Conservation (phyloP, 2,797 vertebrate genomes). For the Anas georgica region DNA sequence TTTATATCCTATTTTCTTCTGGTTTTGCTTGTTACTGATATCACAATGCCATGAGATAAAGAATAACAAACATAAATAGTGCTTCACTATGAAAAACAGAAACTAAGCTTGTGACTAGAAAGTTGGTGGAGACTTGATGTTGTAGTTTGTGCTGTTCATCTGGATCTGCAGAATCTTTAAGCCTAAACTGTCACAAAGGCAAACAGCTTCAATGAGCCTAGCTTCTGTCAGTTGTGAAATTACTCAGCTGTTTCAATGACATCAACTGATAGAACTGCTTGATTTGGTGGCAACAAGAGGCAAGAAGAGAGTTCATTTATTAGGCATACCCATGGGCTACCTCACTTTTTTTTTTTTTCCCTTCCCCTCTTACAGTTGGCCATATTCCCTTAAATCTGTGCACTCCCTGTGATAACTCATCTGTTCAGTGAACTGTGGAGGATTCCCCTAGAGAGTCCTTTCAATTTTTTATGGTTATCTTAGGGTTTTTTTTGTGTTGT, state of each 20-base stretch:
- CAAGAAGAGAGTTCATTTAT: neutral
- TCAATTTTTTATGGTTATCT: neutral
- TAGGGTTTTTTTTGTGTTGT: neutral
- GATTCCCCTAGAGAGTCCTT: neutral
- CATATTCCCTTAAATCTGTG: neutral
- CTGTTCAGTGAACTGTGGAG: neutral
- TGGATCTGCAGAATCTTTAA: neutral
- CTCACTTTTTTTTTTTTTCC: neutral
- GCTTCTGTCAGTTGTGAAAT: neutral
- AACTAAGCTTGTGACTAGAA: neutral
- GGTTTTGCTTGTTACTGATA: neutral
- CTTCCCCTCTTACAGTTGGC: neutral
- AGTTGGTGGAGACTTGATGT: neutral
- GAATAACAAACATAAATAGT: neutral
- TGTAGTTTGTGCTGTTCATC: neutral
- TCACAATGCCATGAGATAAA: neutral
- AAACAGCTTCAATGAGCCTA: neutral
- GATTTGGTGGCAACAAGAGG: neutral
- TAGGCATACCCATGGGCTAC: neutral
- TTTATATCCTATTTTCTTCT: neutral
- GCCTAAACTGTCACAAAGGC: neutral
- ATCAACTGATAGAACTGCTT: neutral
- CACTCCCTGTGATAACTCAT: neutral
- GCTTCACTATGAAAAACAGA: neutral
- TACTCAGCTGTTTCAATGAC: neutral